A percentile compares a stretch with the other conserved stretches of the same genome.
Evolutionary conservation across 2,113 vertebrate genomes (phyloP).

Genomic region (Polypterus senegalus): DNA sequence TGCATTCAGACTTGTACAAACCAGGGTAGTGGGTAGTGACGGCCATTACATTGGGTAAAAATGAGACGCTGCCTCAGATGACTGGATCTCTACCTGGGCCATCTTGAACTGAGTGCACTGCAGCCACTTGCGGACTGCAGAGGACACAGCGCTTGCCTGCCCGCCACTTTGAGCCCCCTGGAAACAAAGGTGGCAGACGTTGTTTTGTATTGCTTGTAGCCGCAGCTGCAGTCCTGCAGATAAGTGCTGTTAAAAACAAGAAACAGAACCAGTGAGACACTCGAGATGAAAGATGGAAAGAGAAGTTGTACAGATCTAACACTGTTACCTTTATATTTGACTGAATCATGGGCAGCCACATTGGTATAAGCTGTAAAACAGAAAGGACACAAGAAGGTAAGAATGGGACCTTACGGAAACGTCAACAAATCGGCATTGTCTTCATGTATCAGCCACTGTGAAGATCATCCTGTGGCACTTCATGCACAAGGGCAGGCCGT

Average conservation of each 20-base stretch:
- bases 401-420: neutral
- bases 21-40: conserved; percentile 8
- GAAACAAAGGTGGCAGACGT: conserved; percentile 85
- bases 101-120: conserved; percentile 97
- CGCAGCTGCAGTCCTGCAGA: conserved; percentile 90
- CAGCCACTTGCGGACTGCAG: conserved; percentile 87
- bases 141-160: conserved; percentile 54
- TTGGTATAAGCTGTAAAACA: conserved; percentile 79
- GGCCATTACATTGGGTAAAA: conserved; percentile 88
- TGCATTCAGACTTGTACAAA: neutral
- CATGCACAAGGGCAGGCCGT: too few species aligned
- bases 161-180: conserved; percentile 57
- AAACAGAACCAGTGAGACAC: neutral
- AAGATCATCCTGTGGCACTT: too few species aligned
- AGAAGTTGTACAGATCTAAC: neutral
- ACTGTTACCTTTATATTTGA: conserved; percentile 84
- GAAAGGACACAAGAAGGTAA: conserved; percentile 15
- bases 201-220: conserved; percentile 94
- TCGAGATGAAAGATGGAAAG: conserved; percentile 1
- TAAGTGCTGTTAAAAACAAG: conserved; percentile 64
- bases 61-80: conserved; percentile 91
- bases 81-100: conserved; percentile 98
- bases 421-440: too few species aligned
- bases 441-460: too few species aligned
- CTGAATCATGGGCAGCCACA: conserved; percentile 98